Percentiles rank a stretch among this genome's conserved stretches.
These are phyloP conservation scores for Anarhynchus alexandrinus DNA, from an alignment of 2,113 vertebrate genomes.

Conservation along the genomic window DNA sequence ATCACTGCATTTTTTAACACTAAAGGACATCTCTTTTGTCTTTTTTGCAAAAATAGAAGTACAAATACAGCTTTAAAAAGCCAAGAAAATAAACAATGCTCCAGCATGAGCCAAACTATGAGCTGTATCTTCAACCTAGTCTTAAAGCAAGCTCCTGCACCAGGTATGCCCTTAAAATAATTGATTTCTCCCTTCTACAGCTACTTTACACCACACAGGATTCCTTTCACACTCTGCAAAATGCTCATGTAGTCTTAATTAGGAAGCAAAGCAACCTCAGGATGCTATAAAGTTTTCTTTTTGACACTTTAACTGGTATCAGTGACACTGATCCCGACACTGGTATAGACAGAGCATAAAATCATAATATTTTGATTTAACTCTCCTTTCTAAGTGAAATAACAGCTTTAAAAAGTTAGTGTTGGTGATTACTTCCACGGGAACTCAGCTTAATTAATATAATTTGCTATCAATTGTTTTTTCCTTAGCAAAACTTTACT, in stretches of 20 bases:
- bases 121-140: not conserved
- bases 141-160: not conserved
- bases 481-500: not conserved
- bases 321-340: not conserved
- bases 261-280: not conserved
- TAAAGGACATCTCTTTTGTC: not conserved
- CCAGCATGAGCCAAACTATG: not conserved
- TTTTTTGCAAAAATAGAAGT: not conserved
- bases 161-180: not conserved
- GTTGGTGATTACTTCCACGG: not conserved
- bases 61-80: not conserved
- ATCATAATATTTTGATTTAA: not conserved
- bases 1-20: not conserved
- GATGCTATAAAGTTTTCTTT: not conserved
- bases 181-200: not conserved
- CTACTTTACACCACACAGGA: not conserved
- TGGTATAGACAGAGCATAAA: not conserved
- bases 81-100: not conserved
- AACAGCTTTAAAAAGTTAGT: not conserved
- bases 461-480: not conserved
- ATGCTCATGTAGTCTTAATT: not conserved
- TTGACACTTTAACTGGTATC: not conserved
- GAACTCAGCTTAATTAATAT: not conserved
- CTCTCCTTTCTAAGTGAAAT: not conserved
- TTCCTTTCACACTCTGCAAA: not conserved